Evolutionary conservation across 1,140 invertebrate species (phyloP).

Genomic region (Whitmania pigra): DNA sequence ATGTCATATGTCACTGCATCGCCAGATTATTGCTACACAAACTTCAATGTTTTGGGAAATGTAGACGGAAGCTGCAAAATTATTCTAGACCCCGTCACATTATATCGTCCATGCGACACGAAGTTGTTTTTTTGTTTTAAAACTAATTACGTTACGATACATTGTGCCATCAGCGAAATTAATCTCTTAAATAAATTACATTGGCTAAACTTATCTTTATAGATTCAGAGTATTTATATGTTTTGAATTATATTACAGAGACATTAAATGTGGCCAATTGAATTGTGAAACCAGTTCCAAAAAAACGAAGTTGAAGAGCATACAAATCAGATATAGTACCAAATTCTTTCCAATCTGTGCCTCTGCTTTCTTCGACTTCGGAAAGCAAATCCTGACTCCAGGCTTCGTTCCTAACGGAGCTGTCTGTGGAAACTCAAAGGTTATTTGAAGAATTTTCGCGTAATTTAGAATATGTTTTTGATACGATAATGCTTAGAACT

Average conservation of each 20-base stretch:
- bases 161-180: too few relatives aligned
- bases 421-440: not conserved
- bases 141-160: too few relatives aligned
- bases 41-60: not conserved
- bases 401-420: constrained; percentile 4
- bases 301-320: not conserved
- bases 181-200: too few relatives aligned
- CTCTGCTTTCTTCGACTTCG: not conserved
- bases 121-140: not conserved
- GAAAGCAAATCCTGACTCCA: constrained; percentile 1
- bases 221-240: not conserved
- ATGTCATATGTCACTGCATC: not conserved
- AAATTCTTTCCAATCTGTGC: not conserved
- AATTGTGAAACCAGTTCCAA: not conserved
- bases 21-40: not conserved
- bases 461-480: too few relatives aligned
- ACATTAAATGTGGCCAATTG: not conserved
- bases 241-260: not conserved
- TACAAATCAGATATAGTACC: not conserved
- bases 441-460: not conserved
- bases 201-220: too few relatives aligned
- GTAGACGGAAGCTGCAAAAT: not conserved
- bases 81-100: not conserved
- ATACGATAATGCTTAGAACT: too few relatives aligned
- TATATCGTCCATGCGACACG: not conserved